These are phyloP conservation scores for Microtus richardsoni DNA, from an alignment of 2,113 vertebrate genomes.

Conservation along the genomic window DNA sequence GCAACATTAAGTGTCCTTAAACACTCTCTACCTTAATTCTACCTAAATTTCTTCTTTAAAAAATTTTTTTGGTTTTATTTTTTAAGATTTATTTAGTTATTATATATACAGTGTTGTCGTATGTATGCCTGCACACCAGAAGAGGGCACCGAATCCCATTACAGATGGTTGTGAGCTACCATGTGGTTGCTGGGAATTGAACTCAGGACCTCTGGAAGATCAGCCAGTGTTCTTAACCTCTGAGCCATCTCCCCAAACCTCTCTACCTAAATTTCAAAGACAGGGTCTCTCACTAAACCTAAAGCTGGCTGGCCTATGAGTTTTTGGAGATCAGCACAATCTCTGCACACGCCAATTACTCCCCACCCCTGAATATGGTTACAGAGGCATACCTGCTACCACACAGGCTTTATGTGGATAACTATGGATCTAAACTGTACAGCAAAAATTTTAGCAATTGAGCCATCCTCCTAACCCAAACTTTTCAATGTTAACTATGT, in stretches of 20 bases:
- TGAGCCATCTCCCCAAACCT: no score
- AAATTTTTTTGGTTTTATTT: no score
- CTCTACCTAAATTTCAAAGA: not conserved
- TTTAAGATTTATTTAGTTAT: no score
- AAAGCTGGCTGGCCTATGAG: not conserved
- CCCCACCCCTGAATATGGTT: not conserved
- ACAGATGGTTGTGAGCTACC: no score
- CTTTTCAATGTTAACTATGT: not conserved
- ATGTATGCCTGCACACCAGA: no score
- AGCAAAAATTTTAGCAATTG: not conserved
- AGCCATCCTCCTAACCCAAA: not conserved
- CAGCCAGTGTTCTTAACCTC: no score
- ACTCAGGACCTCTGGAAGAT: no score
- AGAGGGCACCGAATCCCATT: no score
- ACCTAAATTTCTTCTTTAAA: not conserved
- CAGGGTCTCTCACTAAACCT: not conserved
- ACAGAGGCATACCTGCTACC: not conserved
- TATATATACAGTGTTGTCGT: no score
- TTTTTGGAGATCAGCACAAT: not conserved
- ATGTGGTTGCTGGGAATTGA: no score
- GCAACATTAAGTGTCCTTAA: not conserved
- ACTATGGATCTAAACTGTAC: not conserved
- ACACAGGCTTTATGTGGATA: not conserved
- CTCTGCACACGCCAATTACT: not conserved
- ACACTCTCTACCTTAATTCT: not conserved